A percentile compares a stretch with the other conserved stretches of the same genome.
Evolutionary conservation across 2,888 invertebrate genomes (phyloP).

Genomic region (Nebria salina): DNA sequence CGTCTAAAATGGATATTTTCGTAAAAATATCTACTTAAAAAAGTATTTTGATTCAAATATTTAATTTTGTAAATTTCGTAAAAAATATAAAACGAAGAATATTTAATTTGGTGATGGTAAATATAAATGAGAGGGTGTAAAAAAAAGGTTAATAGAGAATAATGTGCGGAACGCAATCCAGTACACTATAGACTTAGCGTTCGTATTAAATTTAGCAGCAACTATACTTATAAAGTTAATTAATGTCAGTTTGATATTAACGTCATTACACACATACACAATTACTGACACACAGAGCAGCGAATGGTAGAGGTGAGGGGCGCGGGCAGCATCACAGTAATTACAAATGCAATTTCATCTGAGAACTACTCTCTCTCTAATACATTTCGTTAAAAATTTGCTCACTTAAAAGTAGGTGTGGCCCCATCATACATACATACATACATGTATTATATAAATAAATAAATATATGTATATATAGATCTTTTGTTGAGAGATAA

Average conservation of each 20-base stretch:
- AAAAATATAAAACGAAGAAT: no score
- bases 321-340: constrained; percentile 23
- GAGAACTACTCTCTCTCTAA: constrained; percentile 19
- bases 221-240: constrained; percentile 47
- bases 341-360: constrained; percentile 44
- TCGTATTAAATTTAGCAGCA: constrained; percentile 40
- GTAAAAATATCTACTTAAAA: no score
- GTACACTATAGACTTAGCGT: no score
- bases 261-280: constrained; percentile 41
- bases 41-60: no score
- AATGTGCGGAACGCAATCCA: background rate
- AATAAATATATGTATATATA: no score
- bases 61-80: no score
- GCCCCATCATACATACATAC: background rate
- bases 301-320: background rate
- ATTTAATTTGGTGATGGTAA: no score
- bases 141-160: background rate
- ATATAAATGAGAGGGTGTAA: no score
- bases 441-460: background rate
- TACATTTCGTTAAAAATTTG: background rate
- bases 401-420: background rate
- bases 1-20: no score
- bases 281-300: constrained; percentile 23
- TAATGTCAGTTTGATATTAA: constrained; percentile 47
- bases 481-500: no score